Evolutionary conservation across 2,797 vertebrate species (phyloP).

Genomic region (Remorina albescens): DNA sequence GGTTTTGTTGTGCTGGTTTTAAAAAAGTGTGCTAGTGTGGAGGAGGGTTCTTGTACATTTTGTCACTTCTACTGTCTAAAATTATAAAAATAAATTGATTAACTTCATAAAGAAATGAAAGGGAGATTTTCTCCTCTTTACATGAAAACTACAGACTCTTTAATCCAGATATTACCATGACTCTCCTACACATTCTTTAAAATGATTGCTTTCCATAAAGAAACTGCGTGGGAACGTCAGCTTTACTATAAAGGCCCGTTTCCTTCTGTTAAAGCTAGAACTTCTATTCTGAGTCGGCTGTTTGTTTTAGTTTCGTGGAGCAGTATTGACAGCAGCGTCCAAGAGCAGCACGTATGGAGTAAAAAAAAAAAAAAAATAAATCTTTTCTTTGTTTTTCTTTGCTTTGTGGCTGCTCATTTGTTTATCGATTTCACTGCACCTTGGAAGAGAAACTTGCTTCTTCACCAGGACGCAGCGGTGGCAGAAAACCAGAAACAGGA

Average conservation of each 20-base stretch:
- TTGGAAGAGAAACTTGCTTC: constrained; percentile 9
- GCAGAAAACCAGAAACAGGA: constrained; percentile 16
- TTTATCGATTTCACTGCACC: constrained; percentile 12
- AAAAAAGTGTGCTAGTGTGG: too few species aligned
- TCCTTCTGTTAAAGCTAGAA: constrained; percentile 22
- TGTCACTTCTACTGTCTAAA: background rate
- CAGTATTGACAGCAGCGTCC: constrained; percentile 2
- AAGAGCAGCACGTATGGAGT: background rate
- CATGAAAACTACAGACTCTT: background rate
- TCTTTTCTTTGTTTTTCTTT: constrained; percentile 26
- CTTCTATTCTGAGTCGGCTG: constrained; percentile 53
- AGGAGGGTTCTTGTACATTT: background rate
- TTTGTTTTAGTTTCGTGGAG: constrained; percentile 71
- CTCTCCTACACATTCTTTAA: constrained; percentile 13
- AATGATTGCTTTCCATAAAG: constrained; percentile 9
- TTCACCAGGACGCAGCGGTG: constrained; percentile 2
- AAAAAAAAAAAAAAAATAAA: constrained; percentile 8
- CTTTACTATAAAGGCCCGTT: constrained; percentile 42
- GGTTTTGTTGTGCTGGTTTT: constrained; percentile 49
- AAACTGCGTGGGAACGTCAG: constrained; percentile 39
- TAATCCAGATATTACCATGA: constrained; percentile 6
- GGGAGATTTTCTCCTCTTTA: too few species aligned
- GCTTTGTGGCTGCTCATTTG: constrained; percentile 11
- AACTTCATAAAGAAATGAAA: too few species aligned
- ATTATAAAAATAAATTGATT: background rate